phyloP scores from a whole-genome alignment of 1,140 invertebrate genomes.

The Drosophila saltans region DNA sequence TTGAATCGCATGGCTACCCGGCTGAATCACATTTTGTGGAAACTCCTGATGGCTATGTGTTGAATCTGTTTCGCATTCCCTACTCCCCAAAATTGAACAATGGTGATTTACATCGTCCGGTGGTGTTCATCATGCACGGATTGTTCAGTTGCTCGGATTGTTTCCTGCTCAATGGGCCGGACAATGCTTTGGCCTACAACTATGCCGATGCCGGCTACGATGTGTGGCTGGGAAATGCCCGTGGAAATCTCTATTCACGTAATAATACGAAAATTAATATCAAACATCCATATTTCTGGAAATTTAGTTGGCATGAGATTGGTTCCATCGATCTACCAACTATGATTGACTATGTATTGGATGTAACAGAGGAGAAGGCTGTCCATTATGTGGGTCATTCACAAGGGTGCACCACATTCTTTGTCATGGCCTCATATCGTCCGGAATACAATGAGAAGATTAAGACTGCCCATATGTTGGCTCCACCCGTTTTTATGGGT shows the following conservation, averaged over 20 bases:
- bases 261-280: slow-evolving; percentile 85
- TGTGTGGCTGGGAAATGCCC: slow-evolving; percentile 86
- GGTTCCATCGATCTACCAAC: slow-evolving; percentile 88
- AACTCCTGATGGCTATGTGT: slow-evolving; percentile 85
- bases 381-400: slow-evolving; percentile 88
- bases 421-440: slow-evolving; percentile 84
- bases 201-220: slow-evolving; percentile 89
- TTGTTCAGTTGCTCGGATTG: slow-evolving; percentile 90
- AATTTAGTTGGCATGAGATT: slow-evolving; percentile 88
- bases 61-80: slow-evolving; percentile 84
- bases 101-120: slow-evolving; percentile 63
- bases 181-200: slow-evolving; percentile 85
- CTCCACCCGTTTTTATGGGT: slow-evolving; percentile 85
- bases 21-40: slow-evolving; percentile 84
- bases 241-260: slow-evolving; percentile 87
- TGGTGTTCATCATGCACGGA: slow-evolving; percentile 90
- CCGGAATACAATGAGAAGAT: slow-evolving; percentile 87
- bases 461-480: slow-evolving; percentile 84
- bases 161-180: slow-evolving; percentile 88
- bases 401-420: slow-evolving; percentile 85
- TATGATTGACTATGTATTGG: slow-evolving; percentile 87
- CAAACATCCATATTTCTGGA: slow-evolving; percentile 85
- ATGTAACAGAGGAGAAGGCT: slow-evolving; percentile 84
- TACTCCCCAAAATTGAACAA: slow-evolving; percentile 62
- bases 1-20: slow-evolving; percentile 84